A percentile compares a stretch with the other conserved stretches of the same genome.
Evolutionary conservation across 2,797 vertebrate genomes (phyloP).

Genomic region (Paguma larvata): DNA sequence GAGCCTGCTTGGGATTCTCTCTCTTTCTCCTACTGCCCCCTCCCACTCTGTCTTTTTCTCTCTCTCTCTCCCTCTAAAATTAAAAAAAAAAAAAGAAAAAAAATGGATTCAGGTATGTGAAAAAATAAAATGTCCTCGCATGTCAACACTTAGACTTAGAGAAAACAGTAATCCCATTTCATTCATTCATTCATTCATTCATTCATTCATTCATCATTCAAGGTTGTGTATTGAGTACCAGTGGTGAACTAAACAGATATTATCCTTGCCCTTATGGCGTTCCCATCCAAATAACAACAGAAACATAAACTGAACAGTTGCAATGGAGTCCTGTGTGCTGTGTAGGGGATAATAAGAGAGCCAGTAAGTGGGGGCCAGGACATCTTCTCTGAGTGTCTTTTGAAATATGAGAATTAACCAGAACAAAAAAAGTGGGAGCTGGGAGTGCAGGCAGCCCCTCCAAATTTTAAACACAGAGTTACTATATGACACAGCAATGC

Average conservation of each 20-base stretch:
- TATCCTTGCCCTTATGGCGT: not conserved
- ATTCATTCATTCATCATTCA: not conserved
- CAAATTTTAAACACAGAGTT: not conserved
- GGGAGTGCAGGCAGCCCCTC: not conserved
- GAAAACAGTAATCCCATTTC: not conserved
- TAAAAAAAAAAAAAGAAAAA: not conserved
- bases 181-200: not conserved
- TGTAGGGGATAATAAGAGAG: not conserved
- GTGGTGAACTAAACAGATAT: not conserved
- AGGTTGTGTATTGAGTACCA: not conserved
- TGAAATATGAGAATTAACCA: not conserved
- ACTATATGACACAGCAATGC: not conserved
- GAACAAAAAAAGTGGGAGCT: not conserved
- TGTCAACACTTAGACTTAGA: not conserved
- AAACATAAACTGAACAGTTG: not conserved
- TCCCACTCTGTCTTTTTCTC: too few relatives aligned
- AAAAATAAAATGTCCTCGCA: not conserved
- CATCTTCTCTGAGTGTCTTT: not conserved
- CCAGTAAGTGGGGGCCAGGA: not conserved
- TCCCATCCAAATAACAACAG: not conserved
- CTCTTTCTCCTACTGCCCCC: too few relatives aligned
- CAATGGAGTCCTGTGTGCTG: not conserved
- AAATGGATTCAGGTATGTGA: not conserved
- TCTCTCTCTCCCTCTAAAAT: too few relatives aligned
- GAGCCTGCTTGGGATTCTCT: too few relatives aligned